These are phyloP conservation scores for Dipodomys ordii DNA, from an alignment of 2,113 vertebrate genomes.

Conservation along the genomic window DNA sequence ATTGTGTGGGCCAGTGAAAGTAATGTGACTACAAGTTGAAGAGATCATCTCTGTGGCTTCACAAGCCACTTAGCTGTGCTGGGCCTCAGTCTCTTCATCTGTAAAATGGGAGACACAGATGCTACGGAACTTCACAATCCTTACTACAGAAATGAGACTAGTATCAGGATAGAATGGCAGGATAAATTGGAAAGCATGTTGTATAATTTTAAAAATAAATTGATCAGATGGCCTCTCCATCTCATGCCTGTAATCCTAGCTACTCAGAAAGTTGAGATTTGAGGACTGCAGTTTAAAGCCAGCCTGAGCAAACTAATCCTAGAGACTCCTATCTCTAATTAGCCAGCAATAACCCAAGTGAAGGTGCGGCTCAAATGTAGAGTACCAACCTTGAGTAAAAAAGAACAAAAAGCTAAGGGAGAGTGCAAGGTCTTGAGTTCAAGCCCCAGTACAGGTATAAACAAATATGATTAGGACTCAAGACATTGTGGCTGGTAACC, in stretches of 20 bases:
- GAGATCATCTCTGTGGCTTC: background rate
- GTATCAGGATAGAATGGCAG: background rate
- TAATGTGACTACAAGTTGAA: background rate
- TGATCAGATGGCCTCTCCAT: too few relatives aligned
- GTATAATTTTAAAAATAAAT: conserved; percentile 1
- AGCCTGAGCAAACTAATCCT: too few relatives aligned
- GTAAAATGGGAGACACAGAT: background rate
- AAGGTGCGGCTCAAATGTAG: too few relatives aligned
- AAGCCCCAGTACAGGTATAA: too few relatives aligned
- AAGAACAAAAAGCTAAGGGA: too few relatives aligned
- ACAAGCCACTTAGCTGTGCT: background rate
- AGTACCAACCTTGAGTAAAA: too few relatives aligned
- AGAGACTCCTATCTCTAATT: too few relatives aligned
- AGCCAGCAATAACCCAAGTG: too few relatives aligned
- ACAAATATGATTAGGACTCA: background rate
- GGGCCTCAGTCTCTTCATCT: conserved; percentile 16
- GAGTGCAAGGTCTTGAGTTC: too few relatives aligned
- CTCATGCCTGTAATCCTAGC: too few relatives aligned
- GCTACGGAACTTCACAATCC: background rate
- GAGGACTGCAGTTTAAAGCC: too few relatives aligned
- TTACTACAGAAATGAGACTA: background rate
- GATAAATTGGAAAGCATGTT: background rate
- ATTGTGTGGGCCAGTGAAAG: background rate
- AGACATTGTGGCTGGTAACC: background rate
- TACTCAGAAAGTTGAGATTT: too few relatives aligned